These are phyloP conservation scores for Calidris pugnax DNA, from an alignment of 2,113 vertebrate genomes.

Conservation along the genomic window DNA sequence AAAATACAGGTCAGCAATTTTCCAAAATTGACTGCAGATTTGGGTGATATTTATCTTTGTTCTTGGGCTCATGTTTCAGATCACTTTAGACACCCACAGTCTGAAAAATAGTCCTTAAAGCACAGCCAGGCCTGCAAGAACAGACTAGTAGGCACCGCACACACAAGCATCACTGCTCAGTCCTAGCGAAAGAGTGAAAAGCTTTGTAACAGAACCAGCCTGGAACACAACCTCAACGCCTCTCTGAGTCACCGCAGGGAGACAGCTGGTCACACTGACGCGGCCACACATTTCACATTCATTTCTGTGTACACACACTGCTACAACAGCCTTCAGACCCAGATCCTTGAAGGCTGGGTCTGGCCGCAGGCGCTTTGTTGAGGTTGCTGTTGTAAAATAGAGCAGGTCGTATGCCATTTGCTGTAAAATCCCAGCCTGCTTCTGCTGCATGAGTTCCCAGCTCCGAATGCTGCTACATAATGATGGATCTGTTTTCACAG, in stretches of 20 bases:
- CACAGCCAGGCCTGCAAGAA: neutral
- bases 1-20: neutral
- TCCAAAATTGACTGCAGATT: neutral
- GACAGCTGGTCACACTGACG: neutral
- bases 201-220: neutral
- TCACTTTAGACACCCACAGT: neutral
- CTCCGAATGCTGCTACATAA: neutral
- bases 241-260: neutral
- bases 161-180: neutral
- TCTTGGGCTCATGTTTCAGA: neutral
- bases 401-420: neutral
- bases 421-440: neutral
- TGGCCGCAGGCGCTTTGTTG: neutral
- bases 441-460: neutral
- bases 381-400: neutral
- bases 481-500: neutral
- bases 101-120: neutral
- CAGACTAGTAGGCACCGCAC: neutral
- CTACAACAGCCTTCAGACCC: neutral
- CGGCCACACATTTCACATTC: neutral
- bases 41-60: neutral
- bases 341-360: neutral
- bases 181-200: neutral
- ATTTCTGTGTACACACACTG: neutral
- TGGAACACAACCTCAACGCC: neutral